phyloP scores from a whole-genome alignment of 2,888 invertebrate species.

The Mesorhabditis spiculigera region DNA sequence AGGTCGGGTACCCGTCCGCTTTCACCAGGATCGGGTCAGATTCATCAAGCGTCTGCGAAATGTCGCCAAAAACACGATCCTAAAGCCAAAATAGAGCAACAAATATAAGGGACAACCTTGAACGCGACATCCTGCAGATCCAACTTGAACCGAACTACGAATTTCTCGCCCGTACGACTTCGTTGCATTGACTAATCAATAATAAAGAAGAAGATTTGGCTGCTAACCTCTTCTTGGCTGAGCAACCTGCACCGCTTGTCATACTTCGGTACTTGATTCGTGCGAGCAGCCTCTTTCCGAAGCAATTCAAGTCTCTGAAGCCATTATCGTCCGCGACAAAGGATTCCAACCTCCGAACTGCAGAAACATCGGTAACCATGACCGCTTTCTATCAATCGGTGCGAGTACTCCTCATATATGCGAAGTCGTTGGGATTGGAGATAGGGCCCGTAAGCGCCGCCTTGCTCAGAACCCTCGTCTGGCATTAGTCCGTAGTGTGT shows the following conservation, averaged over 20 bases:
- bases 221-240: not conserved
- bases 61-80: conserved; percentile 43
- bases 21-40: conserved; percentile 88
- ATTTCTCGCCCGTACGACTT: conserved; percentile 67
- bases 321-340: conserved; percentile 54
- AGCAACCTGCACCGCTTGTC: conserved; percentile 68
- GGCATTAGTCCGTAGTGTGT: conserved; percentile 76
- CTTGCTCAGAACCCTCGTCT: conserved; percentile 24
- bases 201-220: not conserved
- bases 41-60: conserved; percentile 69
- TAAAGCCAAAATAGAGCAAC: conserved; percentile 10
- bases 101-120: conserved; percentile 23
- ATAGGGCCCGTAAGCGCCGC: conserved; percentile 63
- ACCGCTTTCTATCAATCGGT: conserved; percentile 65
- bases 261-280: conserved; percentile 77
- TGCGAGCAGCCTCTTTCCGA: conserved; percentile 74
- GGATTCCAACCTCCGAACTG: conserved; percentile 34
- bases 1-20: conserved; percentile 76
- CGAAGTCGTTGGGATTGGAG: conserved; percentile 76
- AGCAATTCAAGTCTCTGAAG: conserved; percentile 73
- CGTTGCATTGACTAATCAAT: conserved; percentile 51
- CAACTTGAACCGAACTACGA: conserved; percentile 77
- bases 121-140: conserved; percentile 38
- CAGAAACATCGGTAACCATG: conserved; percentile 57
- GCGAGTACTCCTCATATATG: conserved; percentile 71